Percentiles rank a stretch among this genome's conserved stretches.
Conservation (phyloP, 2,797 vertebrate genomes). For the Anisognathus igniventris region DNA sequence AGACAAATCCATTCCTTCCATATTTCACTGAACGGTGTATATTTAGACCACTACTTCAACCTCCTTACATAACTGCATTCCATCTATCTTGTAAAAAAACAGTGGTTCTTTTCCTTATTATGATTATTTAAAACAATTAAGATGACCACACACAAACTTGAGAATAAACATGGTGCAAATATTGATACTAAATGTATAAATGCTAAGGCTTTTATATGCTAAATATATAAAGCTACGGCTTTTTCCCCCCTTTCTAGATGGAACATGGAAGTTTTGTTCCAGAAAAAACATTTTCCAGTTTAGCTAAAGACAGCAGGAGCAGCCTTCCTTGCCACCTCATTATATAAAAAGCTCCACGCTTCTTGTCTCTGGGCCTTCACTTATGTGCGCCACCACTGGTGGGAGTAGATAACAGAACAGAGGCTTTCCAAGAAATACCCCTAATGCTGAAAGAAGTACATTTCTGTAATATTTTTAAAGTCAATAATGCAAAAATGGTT, state of each 20-base stretch:
- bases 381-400: not conserved
- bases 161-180: slow-evolving; percentile 5
- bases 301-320: not conserved
- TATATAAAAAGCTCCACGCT: not conserved
- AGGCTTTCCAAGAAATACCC: not conserved
- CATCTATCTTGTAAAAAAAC: not conserved
- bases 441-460: not conserved
- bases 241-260: not conserved
- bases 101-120: not conserved
- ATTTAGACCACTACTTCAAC: not conserved
- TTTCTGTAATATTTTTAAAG: not conserved
- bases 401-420: not conserved
- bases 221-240: not conserved
- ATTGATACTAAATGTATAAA: no score
- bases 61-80: not conserved
- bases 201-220: not conserved
- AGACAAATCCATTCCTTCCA: not conserved
- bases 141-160: not conserved
- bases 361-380: not conserved
- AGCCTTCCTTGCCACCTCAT: not conserved
- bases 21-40: not conserved
- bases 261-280: not conserved
- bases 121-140: slow-evolving; percentile 18
- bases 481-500: not conserved
- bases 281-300: not conserved